phyloP scores from a whole-genome alignment of 2,888 invertebrate species.

The Tupiocoris notatus region DNA sequence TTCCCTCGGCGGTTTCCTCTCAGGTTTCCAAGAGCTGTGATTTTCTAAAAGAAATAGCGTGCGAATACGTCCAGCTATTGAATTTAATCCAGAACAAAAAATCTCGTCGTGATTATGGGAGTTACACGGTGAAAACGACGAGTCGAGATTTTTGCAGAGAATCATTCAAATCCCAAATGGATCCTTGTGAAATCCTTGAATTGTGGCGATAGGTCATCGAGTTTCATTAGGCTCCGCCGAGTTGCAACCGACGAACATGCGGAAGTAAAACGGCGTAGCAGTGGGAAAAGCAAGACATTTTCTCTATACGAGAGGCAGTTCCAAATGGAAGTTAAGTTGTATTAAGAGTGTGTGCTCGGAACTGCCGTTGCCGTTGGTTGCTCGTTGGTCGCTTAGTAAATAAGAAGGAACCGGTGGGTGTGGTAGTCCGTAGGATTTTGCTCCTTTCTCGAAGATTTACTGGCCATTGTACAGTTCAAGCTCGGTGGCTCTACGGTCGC shows the following conservation, averaged over 20 bases:
- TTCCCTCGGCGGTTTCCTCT: too few species aligned
- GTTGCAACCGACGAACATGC: not conserved
- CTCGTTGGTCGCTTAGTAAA: slow-evolving; percentile 19
- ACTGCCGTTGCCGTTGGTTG: not conserved
- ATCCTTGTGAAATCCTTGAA: too few species aligned
- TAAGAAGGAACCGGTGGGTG: slow-evolving; percentile 32
- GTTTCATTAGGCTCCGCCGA: slow-evolving; percentile 21
- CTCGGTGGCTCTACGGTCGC: slow-evolving; percentile 7
- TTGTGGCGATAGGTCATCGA: slow-evolving; percentile 32
- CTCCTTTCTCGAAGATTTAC: slow-evolving; percentile 23
- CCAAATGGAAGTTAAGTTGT: slow-evolving; percentile 38
- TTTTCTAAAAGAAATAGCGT: too few species aligned
- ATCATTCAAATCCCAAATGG: too few species aligned
- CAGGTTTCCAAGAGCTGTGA: too few species aligned
- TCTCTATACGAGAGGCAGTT: slow-evolving; percentile 11
- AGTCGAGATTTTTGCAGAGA: too few species aligned
- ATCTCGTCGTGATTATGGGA: too few species aligned
- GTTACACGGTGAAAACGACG: too few species aligned
- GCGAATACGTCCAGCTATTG: too few species aligned
- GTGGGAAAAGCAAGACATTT: slow-evolving; percentile 18
- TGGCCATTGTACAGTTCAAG: slow-evolving; percentile 32
- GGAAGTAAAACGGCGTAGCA: not conserved
- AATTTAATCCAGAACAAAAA: too few species aligned
- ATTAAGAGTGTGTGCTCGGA: slow-evolving; percentile 34
- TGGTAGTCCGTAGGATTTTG: slow-evolving; percentile 26